Evolutionary conservation across 2,888 invertebrate genomes (phyloP).

Genomic region (Leucania comma): DNA sequence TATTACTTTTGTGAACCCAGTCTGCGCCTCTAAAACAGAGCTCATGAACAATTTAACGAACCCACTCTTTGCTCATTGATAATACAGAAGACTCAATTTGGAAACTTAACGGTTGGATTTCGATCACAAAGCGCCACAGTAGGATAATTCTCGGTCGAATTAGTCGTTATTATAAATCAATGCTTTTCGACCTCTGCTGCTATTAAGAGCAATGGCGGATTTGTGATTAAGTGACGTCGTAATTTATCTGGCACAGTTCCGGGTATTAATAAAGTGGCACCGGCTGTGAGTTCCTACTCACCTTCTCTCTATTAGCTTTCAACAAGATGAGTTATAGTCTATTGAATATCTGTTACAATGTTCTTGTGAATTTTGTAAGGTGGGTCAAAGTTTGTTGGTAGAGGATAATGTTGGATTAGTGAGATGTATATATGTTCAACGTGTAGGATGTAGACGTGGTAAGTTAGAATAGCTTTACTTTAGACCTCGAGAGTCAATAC

Average conservation of each 20-base stretch:
- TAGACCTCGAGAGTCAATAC: not conserved
- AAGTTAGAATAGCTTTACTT: not conserved
- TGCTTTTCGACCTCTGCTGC: slow-evolving; percentile 73
- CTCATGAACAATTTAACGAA: slow-evolving; percentile 44
- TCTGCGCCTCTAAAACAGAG: slow-evolving; percentile 6
- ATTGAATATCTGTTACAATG: slow-evolving; percentile 66
- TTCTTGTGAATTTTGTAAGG: slow-evolving; percentile 60
- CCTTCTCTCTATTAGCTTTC: slow-evolving; percentile 78
- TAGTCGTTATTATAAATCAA: slow-evolving; percentile 75
- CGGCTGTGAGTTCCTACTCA: slow-evolving; percentile 73
- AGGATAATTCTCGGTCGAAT: slow-evolving; percentile 66
- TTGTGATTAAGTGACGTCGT: slow-evolving; percentile 82
- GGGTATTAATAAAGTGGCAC: slow-evolving; percentile 77
- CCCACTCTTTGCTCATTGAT: slow-evolving; percentile 43
- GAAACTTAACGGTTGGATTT: slow-evolving; percentile 47
- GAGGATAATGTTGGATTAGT: slow-evolving; percentile 4
- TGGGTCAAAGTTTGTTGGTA: slow-evolving; percentile 36
- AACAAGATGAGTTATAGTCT: slow-evolving; percentile 73
- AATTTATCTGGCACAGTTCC: slow-evolving; percentile 80
- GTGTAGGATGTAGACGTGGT: not conserved
- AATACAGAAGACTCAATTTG: slow-evolving; percentile 52
- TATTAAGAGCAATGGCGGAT: slow-evolving; percentile 81
- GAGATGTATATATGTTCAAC: slow-evolving; percentile 1
- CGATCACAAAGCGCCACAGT: slow-evolving; percentile 56
- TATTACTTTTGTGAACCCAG: slow-evolving; percentile 15